Percentiles rank a stretch among this genome's conserved stretches.
These are phyloP conservation scores for Coturnix japonica DNA, from an alignment of 2,113 vertebrate genomes.

Conservation along the genomic window DNA sequence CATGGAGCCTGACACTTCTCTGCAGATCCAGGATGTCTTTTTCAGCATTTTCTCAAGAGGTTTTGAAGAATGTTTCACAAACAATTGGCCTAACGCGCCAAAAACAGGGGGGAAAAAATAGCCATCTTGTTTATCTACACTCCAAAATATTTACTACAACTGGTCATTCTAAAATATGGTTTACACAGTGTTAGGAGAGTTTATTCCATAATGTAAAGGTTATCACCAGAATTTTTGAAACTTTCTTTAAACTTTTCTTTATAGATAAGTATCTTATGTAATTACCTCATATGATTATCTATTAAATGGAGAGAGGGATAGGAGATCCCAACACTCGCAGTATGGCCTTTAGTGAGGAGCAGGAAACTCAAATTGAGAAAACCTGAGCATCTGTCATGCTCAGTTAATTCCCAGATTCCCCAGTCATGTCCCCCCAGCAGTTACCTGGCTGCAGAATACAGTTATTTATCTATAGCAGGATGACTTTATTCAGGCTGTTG, in stretches of 20 bases:
- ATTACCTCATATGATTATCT: not conserved
- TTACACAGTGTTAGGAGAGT: not conserved
- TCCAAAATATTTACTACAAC: conserved; percentile 47
- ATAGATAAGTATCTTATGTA: not conserved
- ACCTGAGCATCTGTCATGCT: not conserved
- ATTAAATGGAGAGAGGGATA: not conserved
- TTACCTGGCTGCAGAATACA: not conserved
- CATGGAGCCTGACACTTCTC: not conserved
- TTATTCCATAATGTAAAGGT: conserved; percentile 10
- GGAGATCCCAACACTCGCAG: not conserved
- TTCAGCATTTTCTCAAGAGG: conserved; percentile 32
- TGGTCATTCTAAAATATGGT: not conserved
- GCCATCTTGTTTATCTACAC: not conserved
- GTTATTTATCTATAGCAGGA: not conserved
- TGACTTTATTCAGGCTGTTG: not conserved
- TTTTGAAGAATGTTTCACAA: conserved; percentile 35
- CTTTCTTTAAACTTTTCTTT: not conserved
- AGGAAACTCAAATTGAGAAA: not conserved
- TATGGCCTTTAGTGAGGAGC: not conserved
- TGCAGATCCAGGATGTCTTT: not conserved
- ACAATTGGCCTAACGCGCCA: not conserved
- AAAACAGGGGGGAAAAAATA: not conserved
- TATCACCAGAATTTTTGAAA: not conserved
- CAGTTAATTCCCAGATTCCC: not conserved
- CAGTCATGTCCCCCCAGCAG: not conserved